A percentile compares a stretch with the other conserved stretches of the same genome.
Conservation (phyloP, 2,113 vertebrate genomes). For the Myrmophylax atrothorax region DNA sequence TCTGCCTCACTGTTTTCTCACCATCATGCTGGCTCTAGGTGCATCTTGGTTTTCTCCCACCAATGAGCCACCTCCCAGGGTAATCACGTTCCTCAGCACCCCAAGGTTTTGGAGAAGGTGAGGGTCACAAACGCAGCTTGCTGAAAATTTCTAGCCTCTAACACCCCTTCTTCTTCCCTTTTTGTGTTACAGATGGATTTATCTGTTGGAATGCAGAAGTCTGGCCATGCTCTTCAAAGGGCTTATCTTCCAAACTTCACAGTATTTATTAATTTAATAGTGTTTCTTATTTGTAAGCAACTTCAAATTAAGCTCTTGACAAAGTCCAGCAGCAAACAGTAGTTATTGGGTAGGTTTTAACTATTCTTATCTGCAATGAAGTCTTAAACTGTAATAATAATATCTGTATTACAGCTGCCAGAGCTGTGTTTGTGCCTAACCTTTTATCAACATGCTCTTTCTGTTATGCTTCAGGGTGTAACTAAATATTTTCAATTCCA, state of each 20-base stretch:
- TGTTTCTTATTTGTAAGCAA: neutral
- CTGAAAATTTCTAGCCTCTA: neutral
- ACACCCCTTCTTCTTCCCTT: neutral
- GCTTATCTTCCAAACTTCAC: neutral
- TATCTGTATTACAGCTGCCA: neutral
- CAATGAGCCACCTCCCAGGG: neutral
- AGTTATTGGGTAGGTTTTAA: neutral
- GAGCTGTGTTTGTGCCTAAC: neutral
- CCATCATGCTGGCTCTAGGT: neutral
- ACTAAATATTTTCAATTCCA: neutral
- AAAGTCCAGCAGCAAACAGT: neutral
- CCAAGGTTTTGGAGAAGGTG: neutral
- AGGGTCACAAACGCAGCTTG: neutral
- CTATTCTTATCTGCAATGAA: neutral
- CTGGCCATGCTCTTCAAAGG: accelerated
- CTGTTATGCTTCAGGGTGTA: slow-evolving; percentile 3
- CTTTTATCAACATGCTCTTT: neutral
- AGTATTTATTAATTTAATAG: neutral
- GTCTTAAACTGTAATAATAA: neutral
- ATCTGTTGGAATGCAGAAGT: neutral
- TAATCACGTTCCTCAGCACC: accelerated
- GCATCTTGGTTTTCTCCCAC: neutral
- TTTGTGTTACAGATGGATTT: neutral
- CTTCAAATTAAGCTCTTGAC: neutral
- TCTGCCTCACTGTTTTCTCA: neutral